phyloP scores from a whole-genome alignment of 64 coral and sea anemone species.

The Cladopsammia gracilis region DNA sequence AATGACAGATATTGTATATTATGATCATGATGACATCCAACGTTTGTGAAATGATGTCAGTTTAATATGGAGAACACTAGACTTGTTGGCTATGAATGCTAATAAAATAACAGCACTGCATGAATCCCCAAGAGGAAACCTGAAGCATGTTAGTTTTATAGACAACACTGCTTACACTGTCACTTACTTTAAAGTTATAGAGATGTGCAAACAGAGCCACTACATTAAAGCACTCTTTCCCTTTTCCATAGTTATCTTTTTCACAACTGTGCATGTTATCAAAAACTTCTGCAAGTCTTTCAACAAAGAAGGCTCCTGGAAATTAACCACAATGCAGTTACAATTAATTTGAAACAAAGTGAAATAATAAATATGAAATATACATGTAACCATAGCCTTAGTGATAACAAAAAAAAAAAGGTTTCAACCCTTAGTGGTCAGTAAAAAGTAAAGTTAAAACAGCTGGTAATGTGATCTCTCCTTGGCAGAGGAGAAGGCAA shows the following conservation, averaged over 20 bases:
- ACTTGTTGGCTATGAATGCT: too few relatives aligned
- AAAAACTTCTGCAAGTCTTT: conserved; percentile 77
- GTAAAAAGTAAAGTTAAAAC: too few relatives aligned
- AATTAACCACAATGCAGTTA: neutral
- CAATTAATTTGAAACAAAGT: too few relatives aligned
- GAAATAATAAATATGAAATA: neutral
- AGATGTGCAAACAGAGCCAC: conserved; percentile 87
- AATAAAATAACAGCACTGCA: too few relatives aligned
- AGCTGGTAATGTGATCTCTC: too few relatives aligned
- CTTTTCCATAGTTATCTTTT: conserved; percentile 41
- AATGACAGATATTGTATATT: too few relatives aligned
- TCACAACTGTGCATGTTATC: conserved; percentile 60
- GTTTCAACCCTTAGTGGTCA: neutral
- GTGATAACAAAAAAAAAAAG: neutral
- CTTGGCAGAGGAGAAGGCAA: too few relatives aligned
- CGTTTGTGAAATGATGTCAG: too few relatives aligned
- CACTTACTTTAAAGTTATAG: conserved; percentile 94
- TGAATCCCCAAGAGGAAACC: too few relatives aligned
- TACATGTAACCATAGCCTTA: neutral
- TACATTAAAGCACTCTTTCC: conserved; percentile 92
- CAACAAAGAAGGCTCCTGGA: conserved; percentile 88
- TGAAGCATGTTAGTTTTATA: too few relatives aligned
- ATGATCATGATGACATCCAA: too few relatives aligned
- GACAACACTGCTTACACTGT: neutral
- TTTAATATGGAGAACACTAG: too few relatives aligned